Evolutionary conservation across 2,888 invertebrate genomes (phyloP), one percentile per base, ranked within the genome.

Genomic region (Xanthorhoe spadicearia): DNA sequence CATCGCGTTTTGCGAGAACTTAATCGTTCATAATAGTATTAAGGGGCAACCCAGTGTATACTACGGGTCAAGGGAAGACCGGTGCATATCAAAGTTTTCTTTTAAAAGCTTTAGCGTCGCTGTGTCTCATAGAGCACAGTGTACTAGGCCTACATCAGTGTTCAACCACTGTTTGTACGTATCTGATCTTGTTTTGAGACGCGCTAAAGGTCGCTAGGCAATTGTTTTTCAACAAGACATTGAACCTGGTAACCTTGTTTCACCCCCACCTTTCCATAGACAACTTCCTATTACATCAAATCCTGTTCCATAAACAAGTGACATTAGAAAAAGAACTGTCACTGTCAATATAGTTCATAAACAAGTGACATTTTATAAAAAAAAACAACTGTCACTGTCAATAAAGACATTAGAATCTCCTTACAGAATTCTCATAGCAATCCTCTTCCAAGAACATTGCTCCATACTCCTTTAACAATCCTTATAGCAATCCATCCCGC

Each of bases 151-250:
- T 85, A 79, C 90, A 86, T 68, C 74, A 73, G 88, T 92, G 90
- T 75, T 92, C 92, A 92, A 93, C 92, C 89, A 88, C 85, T 82
- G 76, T 50, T 77, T 91, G 93, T 87, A 83, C 73, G 86, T 90
- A 89, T 89, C 92, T 92, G 89, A 64, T 63, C 62, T 57, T 65
- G 57, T 64, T 67, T 63, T 66, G 77, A 82, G 83, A 83, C 80
- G 80, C 84, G 85, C 82, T 68, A 50, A n/a, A 66, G 89, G 90
- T 69, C 73, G 93, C 93, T 91, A 83, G 86, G 78, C 91, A 92
- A 92, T 92, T 75, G 93, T 92, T 82, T 93, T 92, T 92, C 92
- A 90, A 93, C 91, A 92, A 93, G 82, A 89, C 93, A 92, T 92
- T 92, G 92, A 4, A 76, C 77, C 84, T 77, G 69, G 92, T 92